Conservation (phyloP, 2,888 invertebrate species). For the Acanthacorydalis orientalis region DNA sequence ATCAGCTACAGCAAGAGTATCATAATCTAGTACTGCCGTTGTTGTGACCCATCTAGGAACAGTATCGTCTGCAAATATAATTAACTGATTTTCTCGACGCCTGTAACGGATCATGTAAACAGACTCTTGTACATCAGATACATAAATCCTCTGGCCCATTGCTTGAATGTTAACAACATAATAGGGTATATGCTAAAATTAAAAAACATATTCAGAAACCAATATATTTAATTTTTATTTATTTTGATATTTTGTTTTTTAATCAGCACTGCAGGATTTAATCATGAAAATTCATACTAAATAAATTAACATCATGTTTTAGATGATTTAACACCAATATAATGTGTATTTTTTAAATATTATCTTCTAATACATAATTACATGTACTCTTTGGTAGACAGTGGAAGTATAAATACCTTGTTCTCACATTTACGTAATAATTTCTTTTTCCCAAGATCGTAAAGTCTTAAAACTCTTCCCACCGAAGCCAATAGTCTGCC, state of each 20-base stretch:
- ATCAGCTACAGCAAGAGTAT: slow-evolving; percentile 90
- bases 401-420: slow-evolving; percentile 36
- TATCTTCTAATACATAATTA: not conserved
- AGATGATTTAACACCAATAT: not conserved
- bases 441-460: slow-evolving; percentile 95
- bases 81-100: slow-evolving; percentile 88
- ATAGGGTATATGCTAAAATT: slow-evolving; percentile 77
- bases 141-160: slow-evolving; percentile 86
- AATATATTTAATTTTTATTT: not conserved
- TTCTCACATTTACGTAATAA: slow-evolving; percentile 95
- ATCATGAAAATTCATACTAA: slow-evolving; percentile 8
- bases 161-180: slow-evolving; percentile 86
- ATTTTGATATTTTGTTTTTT: not conserved
- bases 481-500: slow-evolving; percentile 85
- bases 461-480: slow-evolving; percentile 79
- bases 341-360: not conserved
- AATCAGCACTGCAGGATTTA: slow-evolving; percentile 16
- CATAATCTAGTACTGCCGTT: slow-evolving; percentile 84
- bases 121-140: slow-evolving; percentile 92
- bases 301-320: not conserved
- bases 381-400: not conserved
- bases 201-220: slow-evolving; percentile 9
- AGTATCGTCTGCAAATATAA: slow-evolving; percentile 97
- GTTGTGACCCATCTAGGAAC: slow-evolving; percentile 94
- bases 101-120: slow-evolving; percentile 92